These are phyloP conservation scores for Protonibea diacanthus DNA, from an alignment of 2,797 vertebrate genomes.

Conservation along the genomic window DNA sequence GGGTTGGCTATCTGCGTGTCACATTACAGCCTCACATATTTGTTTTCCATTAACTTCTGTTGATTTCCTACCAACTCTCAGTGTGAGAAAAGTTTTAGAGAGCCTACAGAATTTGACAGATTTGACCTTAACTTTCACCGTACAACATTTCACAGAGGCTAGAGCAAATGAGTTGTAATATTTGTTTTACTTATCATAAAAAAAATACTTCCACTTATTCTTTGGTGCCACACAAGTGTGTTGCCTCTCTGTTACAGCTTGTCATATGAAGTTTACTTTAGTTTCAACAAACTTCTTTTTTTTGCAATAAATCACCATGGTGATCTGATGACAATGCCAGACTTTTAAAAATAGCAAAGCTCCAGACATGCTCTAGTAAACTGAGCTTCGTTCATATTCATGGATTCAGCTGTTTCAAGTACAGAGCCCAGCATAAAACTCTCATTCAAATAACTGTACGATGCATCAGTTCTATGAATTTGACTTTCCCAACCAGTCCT, in stretches of 20 bases:
- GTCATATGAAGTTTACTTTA: constrained; percentile 11
- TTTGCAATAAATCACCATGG: constrained; percentile 30
- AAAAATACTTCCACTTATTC: background rate
- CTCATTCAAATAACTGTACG: background rate
- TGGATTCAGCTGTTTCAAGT: constrained; percentile 26
- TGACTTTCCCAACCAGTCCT: background rate
- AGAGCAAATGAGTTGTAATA: background rate
- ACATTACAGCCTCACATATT: constrained; percentile 3
- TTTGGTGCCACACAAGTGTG: background rate
- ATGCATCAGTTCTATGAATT: background rate
- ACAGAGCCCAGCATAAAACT: constrained; percentile 6
- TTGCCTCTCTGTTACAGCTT: background rate
- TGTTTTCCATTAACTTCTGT: background rate
- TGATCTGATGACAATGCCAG: constrained; percentile 26
- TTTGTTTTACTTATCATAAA: background rate
- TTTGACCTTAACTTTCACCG: background rate
- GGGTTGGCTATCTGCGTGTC: background rate
- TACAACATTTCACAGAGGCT: background rate
- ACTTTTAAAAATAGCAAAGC: constrained; percentile 44
- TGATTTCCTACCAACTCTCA: constrained; percentile 6
- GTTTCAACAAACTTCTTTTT: background rate
- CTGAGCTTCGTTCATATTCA: constrained; percentile 10
- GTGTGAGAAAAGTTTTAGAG: background rate
- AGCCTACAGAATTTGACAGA: background rate
- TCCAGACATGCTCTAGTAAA: constrained; percentile 34